Evolutionary conservation across 2,113 vertebrate genomes (phyloP), one percentile per base, ranked within the genome.

Genomic region (Holacanthus passer): DNA sequence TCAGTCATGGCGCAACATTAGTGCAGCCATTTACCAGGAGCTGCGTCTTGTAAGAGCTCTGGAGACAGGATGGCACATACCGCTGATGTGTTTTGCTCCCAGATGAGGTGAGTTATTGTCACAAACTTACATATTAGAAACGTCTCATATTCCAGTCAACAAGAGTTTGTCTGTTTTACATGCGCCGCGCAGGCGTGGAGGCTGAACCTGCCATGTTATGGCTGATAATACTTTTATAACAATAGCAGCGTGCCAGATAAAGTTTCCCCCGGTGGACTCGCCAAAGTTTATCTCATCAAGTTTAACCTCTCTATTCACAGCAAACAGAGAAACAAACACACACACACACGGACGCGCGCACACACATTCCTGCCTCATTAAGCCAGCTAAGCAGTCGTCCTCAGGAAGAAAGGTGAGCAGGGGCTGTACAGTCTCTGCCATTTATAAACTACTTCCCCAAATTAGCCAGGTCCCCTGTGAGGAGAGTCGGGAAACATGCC

Each of bases 1-100:
- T 90, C 90, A 88, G 81, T 89, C 84, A 86, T 62, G 82, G 81
- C 13, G 84, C 81, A 90, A 93, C 79, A 91, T 92, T 87, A 91
- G 86, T 73, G 73, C 78, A 83, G 79, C 86, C 82, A 82, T 87
- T 92, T 89, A 91, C 84, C 64, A 27, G 60, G 81, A 39, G 73
- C 85, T 62, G 72, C n/a, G 16, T 87, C 82, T 77, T 37, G 31
- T n/a, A 31, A 56, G 60, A 87, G 72, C 82, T 84, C 75, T 79
- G 22, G 63, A 89, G 85, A 87, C 73, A 81, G 19, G 58, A 56
- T 24, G 63, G 37, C 27, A 83, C 67, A 79, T 64, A 10, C 47
- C 71, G 73, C 76, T 53, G 73, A 81, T 17, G 59, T 70, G 45
- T 72, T 75, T 59, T 67, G 43, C 73, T 69, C 75, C 17, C 53